Percentiles rank a stretch among this genome's conserved stretches.
These are phyloP conservation scores for Stictocephala bisonia DNA, from an alignment of 2,888 invertebrate species.

Conservation along the genomic window DNA sequence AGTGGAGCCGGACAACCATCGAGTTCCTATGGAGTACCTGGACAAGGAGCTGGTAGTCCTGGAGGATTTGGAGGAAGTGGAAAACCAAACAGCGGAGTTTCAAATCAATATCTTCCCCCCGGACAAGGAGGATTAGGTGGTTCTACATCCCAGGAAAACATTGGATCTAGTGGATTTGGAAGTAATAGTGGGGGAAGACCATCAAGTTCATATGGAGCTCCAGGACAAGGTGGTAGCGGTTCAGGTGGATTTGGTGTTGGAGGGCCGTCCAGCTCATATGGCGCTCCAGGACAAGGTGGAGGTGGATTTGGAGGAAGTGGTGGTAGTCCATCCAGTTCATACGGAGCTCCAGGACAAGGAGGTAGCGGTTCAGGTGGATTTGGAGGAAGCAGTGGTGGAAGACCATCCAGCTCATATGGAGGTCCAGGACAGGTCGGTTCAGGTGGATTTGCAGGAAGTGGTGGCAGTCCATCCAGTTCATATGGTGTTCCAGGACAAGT, in stretches of 20 bases:
- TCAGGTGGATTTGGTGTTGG: slow-evolving; percentile 28
- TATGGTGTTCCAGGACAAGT: slow-evolving; percentile 42
- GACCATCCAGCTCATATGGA: slow-evolving; percentile 39
- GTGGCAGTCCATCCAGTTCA: slow-evolving; percentile 39
- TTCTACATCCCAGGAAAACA: slow-evolving; percentile 21
- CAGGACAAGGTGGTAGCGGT: slow-evolving; percentile 41
- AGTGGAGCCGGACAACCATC: neutral
- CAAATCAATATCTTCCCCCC: slow-evolving; percentile 39
- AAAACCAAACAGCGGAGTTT: no score
- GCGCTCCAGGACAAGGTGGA: slow-evolving; percentile 28
- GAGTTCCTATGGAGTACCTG: slow-evolving; percentile 27
- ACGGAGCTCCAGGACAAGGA: slow-evolving; percentile 31
- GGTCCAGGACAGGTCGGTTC: slow-evolving; percentile 43
- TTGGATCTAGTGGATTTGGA: slow-evolving; percentile 22
- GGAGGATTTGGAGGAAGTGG: slow-evolving; percentile 35
- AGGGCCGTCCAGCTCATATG: slow-evolving; percentile 29
- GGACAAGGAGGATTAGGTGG: slow-evolving; percentile 37
- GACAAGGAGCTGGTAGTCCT: slow-evolving; percentile 15
- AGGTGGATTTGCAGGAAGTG: slow-evolving; percentile 4
- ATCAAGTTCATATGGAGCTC: slow-evolving; percentile 33
- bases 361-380: slow-evolving; percentile 22
- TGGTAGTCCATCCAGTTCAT: neutral
- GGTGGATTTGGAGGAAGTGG: slow-evolving; percentile 23
- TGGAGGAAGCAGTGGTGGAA: slow-evolving; percentile 33
- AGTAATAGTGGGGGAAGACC: slow-evolving; percentile 34